Percentiles rank a stretch among this genome's conserved stretches.
Evolutionary conservation across 2,113 vertebrate genomes (phyloP).

Genomic region (Cynopterus brachyotis): DNA sequence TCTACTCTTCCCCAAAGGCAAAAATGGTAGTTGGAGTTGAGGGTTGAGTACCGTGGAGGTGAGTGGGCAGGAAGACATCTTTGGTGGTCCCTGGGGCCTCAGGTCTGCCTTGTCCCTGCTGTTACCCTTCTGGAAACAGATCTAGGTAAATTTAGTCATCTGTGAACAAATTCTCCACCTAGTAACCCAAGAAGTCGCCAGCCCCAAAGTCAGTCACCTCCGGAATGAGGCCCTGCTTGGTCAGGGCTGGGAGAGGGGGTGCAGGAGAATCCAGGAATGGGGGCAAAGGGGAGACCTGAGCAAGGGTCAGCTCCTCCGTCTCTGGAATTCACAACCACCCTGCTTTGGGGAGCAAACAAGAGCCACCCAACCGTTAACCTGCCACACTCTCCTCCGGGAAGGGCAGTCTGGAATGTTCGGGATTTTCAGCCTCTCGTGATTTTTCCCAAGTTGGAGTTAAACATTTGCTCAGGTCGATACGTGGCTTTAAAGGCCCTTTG

Average conservation of each 20-base stretch:
- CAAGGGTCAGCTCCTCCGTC: not conserved
- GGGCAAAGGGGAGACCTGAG: accelerated
- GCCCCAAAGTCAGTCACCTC: not conserved
- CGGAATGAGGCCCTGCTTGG: not conserved
- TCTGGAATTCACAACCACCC: no score
- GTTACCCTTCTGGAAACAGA: not conserved
- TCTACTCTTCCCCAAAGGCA: not conserved
- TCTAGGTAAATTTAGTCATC: not conserved
- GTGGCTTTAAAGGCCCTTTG: not conserved
- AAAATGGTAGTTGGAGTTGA: not conserved
- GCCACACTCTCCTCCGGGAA: not conserved
- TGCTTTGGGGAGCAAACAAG: not conserved
- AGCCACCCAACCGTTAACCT: not conserved
- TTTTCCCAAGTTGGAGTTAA: not conserved
- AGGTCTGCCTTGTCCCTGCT: not conserved
- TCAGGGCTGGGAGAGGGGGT: accelerated
- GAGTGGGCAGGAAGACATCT: not conserved
- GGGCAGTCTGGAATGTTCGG: not conserved
- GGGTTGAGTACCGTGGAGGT: not conserved
- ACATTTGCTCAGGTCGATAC: not conserved
- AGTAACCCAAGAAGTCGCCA: not conserved
- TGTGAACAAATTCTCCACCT: not conserved
- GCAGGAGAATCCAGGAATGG: not conserved
- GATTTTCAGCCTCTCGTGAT: not conserved
- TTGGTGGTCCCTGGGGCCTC: not conserved